These are phyloP conservation scores for Hypotaenidia okinawae DNA, from an alignment of 2,797 vertebrate species.

Conservation along the genomic window DNA sequence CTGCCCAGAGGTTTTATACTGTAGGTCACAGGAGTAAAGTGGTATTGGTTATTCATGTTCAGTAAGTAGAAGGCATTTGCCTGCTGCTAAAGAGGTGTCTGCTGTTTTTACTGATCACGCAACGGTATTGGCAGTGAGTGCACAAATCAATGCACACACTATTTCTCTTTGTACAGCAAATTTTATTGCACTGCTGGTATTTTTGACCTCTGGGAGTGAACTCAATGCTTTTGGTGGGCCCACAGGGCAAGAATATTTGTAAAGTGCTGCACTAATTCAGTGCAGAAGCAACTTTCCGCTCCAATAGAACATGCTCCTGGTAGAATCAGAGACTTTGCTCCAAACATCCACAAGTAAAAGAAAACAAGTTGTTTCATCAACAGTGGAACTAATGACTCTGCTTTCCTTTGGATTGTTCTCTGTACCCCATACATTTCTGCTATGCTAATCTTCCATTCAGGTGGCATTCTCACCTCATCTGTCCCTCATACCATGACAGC, in stretches of 20 bases:
- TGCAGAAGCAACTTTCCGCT: background rate
- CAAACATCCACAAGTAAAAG: background rate
- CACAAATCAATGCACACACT: background rate
- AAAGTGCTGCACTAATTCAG: background rate
- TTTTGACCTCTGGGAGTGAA: background rate
- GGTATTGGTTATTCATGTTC: background rate
- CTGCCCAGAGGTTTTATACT: background rate
- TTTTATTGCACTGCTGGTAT: constrained; percentile 10
- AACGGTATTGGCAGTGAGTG: background rate
- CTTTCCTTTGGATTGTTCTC: background rate
- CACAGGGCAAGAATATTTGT: background rate
- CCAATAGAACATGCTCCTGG: background rate
- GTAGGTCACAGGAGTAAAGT: rapidly evolving
- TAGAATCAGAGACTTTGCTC: background rate
- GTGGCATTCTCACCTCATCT: background rate
- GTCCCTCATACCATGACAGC: background rate
- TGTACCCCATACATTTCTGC: background rate
- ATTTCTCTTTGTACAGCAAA: background rate
- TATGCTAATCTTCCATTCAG: background rate
- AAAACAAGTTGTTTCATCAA: background rate
- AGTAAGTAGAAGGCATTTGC: background rate
- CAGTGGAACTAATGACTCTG: background rate
- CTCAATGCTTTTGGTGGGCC: background rate
- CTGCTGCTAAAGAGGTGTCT: background rate
- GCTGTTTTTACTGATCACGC: background rate